These are phyloP conservation scores for Leptestheria dahalacensis DNA, from an alignment of 1,140 invertebrate genomes.

Conservation along the genomic window DNA sequence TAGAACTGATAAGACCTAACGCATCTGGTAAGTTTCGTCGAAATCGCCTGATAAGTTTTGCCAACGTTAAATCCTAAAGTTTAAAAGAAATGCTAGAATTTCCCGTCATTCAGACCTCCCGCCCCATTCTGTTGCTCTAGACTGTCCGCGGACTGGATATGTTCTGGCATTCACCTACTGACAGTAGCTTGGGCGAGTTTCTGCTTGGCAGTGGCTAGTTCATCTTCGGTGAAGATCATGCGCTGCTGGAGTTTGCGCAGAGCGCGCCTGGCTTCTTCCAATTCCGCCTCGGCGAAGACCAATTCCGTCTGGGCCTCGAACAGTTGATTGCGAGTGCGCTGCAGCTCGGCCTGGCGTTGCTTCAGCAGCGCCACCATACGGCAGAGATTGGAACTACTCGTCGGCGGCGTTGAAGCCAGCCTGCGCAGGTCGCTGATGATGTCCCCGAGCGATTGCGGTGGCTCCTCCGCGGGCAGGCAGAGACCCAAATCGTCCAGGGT, in stretches of 20 bases:
- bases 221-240: slow-evolving; percentile 5
- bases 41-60: too few relatives aligned
- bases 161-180: slow-evolving; percentile 2
- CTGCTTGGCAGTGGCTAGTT: background rate
- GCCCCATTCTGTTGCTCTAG: too few relatives aligned
- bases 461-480: background rate
- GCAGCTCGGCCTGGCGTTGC: slow-evolving; percentile 3
- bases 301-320: slow-evolving; percentile 3
- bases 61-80: background rate
- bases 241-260: slow-evolving; percentile 4
- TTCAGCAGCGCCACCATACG: background rate
- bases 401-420: background rate
- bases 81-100: background rate
- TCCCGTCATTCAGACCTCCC: too few relatives aligned
- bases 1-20: background rate
- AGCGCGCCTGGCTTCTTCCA: background rate
- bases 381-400: background rate
- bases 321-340: background rate
- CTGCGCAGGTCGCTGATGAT: background rate
- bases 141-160: too few relatives aligned
- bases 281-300: slow-evolving; percentile 2
- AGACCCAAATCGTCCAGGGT: background rate
- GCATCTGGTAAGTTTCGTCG: background rate
- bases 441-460: background rate
- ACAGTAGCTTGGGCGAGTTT: background rate